Conservation (phyloP, 2,888 invertebrate genomes). For the Diplolepis rosae region DNA sequence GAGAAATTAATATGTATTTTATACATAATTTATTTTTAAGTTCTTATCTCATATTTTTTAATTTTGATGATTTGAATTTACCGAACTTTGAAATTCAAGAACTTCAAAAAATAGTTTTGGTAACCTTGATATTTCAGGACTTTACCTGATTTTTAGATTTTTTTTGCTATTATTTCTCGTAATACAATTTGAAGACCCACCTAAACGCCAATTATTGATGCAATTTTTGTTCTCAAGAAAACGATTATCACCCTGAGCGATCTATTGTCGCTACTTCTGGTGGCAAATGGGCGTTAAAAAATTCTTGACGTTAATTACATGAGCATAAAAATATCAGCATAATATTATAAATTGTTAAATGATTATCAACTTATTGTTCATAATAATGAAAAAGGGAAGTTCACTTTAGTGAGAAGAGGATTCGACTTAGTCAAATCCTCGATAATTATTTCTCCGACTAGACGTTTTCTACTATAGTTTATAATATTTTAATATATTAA, state of each 20-base stretch:
- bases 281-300: slow-evolving; percentile 8
- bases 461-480: slow-evolving; percentile 57
- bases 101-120: no score
- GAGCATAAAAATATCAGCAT: slow-evolving; percentile 46
- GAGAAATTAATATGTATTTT: neutral
- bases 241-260: neutral
- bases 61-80: neutral
- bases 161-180: neutral
- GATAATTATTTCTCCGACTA: slow-evolving; percentile 49
- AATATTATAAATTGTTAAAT: slow-evolving; percentile 46
- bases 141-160: neutral
- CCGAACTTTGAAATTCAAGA: no score
- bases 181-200: neutral
- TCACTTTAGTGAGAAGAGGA: slow-evolving; percentile 4
- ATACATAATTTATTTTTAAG: neutral
- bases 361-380: slow-evolving; percentile 45
- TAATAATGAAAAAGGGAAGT: slow-evolving; percentile 38
- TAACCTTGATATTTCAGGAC: no score
- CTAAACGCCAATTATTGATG: neutral
- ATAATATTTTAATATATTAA: slow-evolving; percentile 61
- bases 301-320: slow-evolving; percentile 40
- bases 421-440: slow-evolving; percentile 31
- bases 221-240: neutral
- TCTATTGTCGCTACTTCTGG: neutral
- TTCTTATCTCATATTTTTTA: neutral